A percentile compares a stretch with the other conserved stretches of the same genome.
Evolutionary conservation across 2,888 invertebrate species (phyloP).

Genomic region (Cybosia mesomella): DNA sequence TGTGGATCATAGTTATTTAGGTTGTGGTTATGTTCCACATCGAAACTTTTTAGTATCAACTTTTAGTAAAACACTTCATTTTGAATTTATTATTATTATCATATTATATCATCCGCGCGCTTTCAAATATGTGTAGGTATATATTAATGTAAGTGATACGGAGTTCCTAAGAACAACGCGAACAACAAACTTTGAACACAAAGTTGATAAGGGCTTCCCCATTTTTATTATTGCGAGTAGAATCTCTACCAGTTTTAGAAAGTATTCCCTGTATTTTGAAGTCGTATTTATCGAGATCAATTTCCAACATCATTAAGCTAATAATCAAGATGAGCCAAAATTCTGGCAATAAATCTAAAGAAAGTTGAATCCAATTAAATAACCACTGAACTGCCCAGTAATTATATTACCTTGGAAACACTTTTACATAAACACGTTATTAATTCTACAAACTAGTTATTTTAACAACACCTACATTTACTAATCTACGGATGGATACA

Average conservation of each 20-base stretch:
- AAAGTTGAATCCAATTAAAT: neutral
- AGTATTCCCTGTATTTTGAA: neutral
- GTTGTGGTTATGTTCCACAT: neutral
- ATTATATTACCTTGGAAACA: slow-evolving; percentile 1
- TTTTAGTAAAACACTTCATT: neutral
- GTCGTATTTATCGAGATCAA: neutral
- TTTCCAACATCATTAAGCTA: neutral
- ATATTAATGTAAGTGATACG: neutral
- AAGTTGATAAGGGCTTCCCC: neutral
- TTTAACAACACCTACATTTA: slow-evolving; percentile 10
- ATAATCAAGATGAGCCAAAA: neutral
- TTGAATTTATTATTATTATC: neutral
- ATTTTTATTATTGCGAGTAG: slow-evolving; percentile 4
- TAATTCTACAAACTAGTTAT: neutral
- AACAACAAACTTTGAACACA: slow-evolving; percentile 5
- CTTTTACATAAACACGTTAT: slow-evolving; percentile 6
- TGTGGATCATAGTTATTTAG: neutral
- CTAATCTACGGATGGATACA: slow-evolving; percentile 26
- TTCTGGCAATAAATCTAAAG: slow-evolving; percentile 1
- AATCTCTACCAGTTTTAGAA: slow-evolving; percentile 21
- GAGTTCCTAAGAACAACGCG: slow-evolving; percentile 21
- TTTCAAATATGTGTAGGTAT: neutral
- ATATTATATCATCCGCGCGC: neutral
- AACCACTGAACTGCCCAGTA: neutral
- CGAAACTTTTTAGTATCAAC: neutral